Evolutionary conservation across 2,888 invertebrate genomes (phyloP).

Genomic region (Lasioglossum vierecki): DNA sequence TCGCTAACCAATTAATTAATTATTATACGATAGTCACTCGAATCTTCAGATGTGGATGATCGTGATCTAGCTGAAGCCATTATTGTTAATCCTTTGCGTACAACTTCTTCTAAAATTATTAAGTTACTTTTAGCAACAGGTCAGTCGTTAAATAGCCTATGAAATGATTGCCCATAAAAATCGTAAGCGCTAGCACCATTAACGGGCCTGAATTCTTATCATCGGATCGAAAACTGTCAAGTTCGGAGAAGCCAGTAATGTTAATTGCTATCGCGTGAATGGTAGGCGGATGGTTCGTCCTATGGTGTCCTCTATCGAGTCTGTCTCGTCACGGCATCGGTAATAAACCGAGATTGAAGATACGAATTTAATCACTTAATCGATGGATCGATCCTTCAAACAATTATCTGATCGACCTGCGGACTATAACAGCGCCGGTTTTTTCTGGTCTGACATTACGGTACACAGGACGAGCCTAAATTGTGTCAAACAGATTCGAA

Average conservation of each 20-base stretch:
- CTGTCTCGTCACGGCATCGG: conserved; percentile 2
- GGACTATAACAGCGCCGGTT: not conserved
- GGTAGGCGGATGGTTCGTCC: not conserved
- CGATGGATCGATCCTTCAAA: conserved; percentile 1
- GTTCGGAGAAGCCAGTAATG: not conserved
- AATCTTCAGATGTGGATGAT: not conserved
- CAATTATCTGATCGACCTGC: not conserved
- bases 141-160: no score
- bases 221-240: not conserved
- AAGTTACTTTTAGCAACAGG: no score
- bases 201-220: not conserved
- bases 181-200: not conserved
- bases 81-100: not conserved
- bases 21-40: not conserved
- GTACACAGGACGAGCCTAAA: not conserved
- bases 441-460: not conserved
- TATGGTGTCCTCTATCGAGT: conserved; percentile 9
- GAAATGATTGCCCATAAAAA: not conserved
- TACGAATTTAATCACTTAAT: conserved; percentile 12
- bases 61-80: not conserved
- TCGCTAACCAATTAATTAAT: no score
- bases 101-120: no score
- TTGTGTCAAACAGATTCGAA: not conserved
- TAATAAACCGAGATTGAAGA: conserved; percentile 10
- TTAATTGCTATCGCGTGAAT: conserved; percentile 17